Conservation (phyloP, 64 coral and sea anemone species). For the Montipora efflorescens region DNA sequence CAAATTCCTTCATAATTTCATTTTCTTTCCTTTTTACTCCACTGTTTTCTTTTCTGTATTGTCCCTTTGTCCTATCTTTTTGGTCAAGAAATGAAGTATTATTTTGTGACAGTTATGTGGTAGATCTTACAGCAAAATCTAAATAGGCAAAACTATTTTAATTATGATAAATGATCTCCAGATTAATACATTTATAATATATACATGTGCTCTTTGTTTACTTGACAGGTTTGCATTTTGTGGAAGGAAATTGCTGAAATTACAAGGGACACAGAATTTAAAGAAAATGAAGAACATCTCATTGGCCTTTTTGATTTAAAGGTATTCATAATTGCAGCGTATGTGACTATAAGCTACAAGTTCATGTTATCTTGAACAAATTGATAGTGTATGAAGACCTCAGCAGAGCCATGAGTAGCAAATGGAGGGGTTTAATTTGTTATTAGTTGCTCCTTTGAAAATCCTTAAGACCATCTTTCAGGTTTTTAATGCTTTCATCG, state of each 20-base stretch:
- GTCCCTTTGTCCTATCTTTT: no score
- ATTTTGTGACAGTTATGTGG: neutral
- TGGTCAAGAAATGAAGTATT: neutral
- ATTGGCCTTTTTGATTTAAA: slow-evolving; percentile 42
- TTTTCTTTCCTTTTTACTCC: no score
- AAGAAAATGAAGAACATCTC: slow-evolving; percentile 30
- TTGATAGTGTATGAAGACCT: neutral
- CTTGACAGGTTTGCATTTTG: neutral
- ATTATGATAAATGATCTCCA: neutral
- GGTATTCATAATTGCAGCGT: slow-evolving; percentile 7
- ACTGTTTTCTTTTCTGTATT: no score
- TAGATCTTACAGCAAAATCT: neutral
- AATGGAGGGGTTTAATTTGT: neutral
- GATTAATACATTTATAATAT: neutral
- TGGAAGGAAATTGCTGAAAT: slow-evolving; percentile 29
- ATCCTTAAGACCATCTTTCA: no score
- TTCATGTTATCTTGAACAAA: neutral
- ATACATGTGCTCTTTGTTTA: neutral
- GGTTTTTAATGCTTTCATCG: no score
- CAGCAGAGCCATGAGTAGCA: neutral
- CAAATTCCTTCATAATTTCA: neutral
- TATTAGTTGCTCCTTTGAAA: neutral
- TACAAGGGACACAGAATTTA: slow-evolving; percentile 15
- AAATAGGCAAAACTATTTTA: neutral
- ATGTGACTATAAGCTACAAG: neutral